Conservation (phyloP, 2,888 invertebrate species). For the Rhyacophila evoluta region DNA sequence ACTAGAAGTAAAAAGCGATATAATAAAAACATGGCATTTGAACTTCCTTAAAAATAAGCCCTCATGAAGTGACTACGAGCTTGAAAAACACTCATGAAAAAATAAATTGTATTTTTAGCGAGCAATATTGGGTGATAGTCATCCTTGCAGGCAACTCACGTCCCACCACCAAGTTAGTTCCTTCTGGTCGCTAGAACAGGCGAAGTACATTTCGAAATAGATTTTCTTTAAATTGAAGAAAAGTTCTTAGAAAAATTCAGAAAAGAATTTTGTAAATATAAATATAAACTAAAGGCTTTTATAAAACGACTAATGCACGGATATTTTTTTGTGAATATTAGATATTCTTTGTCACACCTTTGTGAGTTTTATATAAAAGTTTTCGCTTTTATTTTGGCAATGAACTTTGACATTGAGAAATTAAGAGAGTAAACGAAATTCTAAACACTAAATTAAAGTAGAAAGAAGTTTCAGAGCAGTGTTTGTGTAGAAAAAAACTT, state of each 20-base stretch:
- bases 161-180: not conserved
- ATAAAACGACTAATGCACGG: not conserved
- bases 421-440: not conserved
- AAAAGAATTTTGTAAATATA: not conserved
- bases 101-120: constrained; percentile 13
- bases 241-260: not conserved
- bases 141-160: not conserved
- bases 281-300: not conserved
- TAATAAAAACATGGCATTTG: too few species aligned
- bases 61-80: not conserved
- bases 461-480: too few species aligned
- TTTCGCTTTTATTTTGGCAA: not conserved
- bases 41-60: too few species aligned
- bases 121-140: not conserved
- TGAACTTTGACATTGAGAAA: not conserved
- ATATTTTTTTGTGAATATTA: not conserved
- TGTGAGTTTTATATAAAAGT: not conserved
- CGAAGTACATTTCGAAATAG: not conserved
- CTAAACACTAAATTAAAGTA: too few species aligned
- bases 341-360: not conserved
- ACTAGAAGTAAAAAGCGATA: too few species aligned
- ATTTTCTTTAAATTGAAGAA: constrained; percentile 16
- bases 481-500: too few species aligned
- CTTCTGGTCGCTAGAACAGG: not conserved
- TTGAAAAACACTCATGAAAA: not conserved